These are phyloP conservation scores for Yponomeuta sedellus DNA, from an alignment of 2,888 invertebrate species.

Conservation along the genomic window DNA sequence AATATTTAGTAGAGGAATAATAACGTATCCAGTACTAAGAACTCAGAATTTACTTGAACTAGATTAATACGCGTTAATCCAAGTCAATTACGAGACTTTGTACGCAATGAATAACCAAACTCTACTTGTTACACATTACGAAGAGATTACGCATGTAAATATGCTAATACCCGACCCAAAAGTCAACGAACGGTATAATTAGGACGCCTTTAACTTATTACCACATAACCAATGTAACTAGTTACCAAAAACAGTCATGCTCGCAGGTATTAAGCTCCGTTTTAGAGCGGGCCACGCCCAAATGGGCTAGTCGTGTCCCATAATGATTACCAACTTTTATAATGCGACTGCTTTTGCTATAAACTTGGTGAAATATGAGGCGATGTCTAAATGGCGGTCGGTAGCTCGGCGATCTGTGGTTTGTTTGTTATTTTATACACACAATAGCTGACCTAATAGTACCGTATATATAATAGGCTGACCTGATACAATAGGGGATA, in stretches of 20 bases:
- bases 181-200: background rate
- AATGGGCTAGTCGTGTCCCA: background rate
- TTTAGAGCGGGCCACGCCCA: background rate
- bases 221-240: background rate
- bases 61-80: no score
- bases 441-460: no score
- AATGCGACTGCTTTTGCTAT: background rate
- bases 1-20: no score
- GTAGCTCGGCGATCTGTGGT: background rate
- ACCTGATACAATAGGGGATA: no score
- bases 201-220: background rate
- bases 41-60: no score
- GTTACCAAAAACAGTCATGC: constrained; percentile 1
- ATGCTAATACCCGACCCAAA: background rate
- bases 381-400: background rate
- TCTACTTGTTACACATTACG: background rate
- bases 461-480: no score
- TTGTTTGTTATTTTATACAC: no score
- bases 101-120: background rate
- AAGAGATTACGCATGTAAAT: background rate
- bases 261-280: background rate
- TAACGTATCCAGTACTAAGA: no score
- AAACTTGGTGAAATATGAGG: background rate
- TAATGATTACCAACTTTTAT: background rate
- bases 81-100: no score